A percentile compares a stretch with the other conserved stretches of the same genome.
Evolutionary conservation across 2,797 vertebrate genomes (phyloP).

Genomic region (Jordanella pulchra): DNA sequence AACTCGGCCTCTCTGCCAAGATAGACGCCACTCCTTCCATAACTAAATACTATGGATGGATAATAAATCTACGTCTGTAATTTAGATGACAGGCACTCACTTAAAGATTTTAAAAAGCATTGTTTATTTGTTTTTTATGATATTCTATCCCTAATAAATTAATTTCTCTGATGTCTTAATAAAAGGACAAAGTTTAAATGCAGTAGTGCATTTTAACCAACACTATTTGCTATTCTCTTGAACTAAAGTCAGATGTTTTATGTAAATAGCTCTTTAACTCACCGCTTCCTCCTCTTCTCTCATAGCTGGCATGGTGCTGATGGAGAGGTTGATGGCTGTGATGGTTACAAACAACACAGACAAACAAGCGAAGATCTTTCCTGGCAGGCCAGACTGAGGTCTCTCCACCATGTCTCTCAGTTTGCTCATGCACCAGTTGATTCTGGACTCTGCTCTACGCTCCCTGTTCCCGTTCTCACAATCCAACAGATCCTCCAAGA

Average conservation of each 20-base stretch:
- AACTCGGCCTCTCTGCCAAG: no score
- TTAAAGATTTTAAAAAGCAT: no score
- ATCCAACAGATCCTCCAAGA: conserved; percentile 77
- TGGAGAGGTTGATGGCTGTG: conserved; percentile 95
- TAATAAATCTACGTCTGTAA: no score
- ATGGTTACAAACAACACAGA: conserved; percentile 97
- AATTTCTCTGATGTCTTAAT: no score
- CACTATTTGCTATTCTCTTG: background rate
- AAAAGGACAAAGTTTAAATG: no score
- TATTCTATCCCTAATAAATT: no score
- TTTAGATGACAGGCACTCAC: no score
- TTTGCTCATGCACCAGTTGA: conserved; percentile 86
- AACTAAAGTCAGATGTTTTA: background rate
- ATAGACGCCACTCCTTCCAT: no score
- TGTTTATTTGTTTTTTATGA: no score
- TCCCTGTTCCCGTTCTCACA: conserved; percentile 71
- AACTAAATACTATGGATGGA: no score
- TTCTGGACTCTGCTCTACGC: conserved; percentile 73
- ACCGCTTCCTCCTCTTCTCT: conserved; percentile 95
- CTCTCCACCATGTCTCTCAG: conserved; percentile 97
- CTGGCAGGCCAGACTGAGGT: conserved; percentile 95
- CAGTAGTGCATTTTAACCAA: no score
- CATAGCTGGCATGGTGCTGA: conserved; percentile 97
- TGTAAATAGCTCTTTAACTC: conserved; percentile 64
- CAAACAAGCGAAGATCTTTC: conserved; percentile 97